Base-by-base conservation (phyloP, 2,113 vertebrate species). In the Pampusana beccarii region DNA sequence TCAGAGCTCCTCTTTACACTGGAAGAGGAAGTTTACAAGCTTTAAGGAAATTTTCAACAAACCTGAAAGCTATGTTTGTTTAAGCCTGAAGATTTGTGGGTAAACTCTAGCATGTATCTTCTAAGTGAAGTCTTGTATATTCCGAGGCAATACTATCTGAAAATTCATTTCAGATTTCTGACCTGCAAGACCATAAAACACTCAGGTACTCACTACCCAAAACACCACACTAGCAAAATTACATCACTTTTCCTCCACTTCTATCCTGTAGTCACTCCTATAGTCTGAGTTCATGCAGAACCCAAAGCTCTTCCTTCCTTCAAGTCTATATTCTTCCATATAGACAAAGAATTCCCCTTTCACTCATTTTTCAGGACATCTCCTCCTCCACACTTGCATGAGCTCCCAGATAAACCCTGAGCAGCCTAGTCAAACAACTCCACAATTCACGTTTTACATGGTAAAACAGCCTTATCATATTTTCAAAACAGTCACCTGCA, bases 351-450 rank as follows among this genome's bases (percentile, higher is more conserved):
- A 60, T 33, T 86, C 4, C 15, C 51, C 19, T 71, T 12, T 64
- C 3, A 33, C 50, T 33, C 20, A 3, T 19, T 69, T 83, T 78
- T 44, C 31, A 58, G 51, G 36, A 34, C 1, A 0, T 33, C 34
- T 36, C n/a, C 34, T 29, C 2, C 33, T 88, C 73, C 28, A 81
- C 54, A 77, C 69, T 90, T 72, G 29, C 72, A 85, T 36, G 21
- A 90, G 56, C 73, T 56, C 23, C 13, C 34, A 62, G n/a, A 67
- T 13, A 64, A 50, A 77, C 12, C 34, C 61, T 88, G 62, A 95
- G 94, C 80, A 95, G 66, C 50, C 36, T 21, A 44, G 57, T 67
- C 54, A 93, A 97, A 83, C 73, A 90, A 90, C n/a, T 67, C 80
- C 78, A 24, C 31, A 57, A 40, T 82, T 92, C 61, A 64, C 67